Conservation (phyloP, 2,888 invertebrate species). For the Sphaerolaimus hirsutus region DNA sequence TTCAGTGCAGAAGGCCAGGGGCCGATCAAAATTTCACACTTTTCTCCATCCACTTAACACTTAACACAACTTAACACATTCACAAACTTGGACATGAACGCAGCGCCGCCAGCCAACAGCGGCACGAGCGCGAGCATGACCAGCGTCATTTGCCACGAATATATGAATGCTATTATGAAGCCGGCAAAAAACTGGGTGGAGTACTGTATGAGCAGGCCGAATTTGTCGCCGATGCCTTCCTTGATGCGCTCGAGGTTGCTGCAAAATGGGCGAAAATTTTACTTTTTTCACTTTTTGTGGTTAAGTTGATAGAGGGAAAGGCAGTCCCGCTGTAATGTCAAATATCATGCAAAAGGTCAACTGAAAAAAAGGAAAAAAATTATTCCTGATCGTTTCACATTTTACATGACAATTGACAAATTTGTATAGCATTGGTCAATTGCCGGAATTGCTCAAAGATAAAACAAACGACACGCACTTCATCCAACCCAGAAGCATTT, state of each 20-base stretch:
- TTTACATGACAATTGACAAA: too few species aligned
- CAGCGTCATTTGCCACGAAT: conserved; percentile 20
- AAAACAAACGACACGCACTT: too few species aligned
- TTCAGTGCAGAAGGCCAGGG: too few species aligned
- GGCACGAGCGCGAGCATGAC: conserved; percentile 23
- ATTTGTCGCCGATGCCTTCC: conserved; percentile 22
- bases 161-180: conserved; percentile 21
- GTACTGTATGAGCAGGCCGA: conserved; percentile 19
- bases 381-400: too few species aligned
- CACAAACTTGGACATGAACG: conserved; percentile 14
- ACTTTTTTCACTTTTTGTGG: too few species aligned
- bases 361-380: too few species aligned
- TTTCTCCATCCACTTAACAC: not conserved
- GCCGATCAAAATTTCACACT: too few species aligned
- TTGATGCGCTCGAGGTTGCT: conserved; percentile 20
- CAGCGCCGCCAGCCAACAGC: conserved; percentile 16
- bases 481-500: too few species aligned
- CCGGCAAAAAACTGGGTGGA: conserved; percentile 13
- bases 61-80: not conserved
- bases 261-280: too few species aligned
- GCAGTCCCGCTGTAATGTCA: conserved; percentile 3
- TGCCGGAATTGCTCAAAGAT: too few species aligned
- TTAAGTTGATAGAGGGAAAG: not conserved
- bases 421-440: too few species aligned
- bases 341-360: too few species aligned